A percentile compares a stretch with the other conserved stretches of the same genome.
Evolutionary conservation across 2,113 vertebrate genomes (phyloP).

Genomic region (Hydrochoerus hydrochaeris): DNA sequence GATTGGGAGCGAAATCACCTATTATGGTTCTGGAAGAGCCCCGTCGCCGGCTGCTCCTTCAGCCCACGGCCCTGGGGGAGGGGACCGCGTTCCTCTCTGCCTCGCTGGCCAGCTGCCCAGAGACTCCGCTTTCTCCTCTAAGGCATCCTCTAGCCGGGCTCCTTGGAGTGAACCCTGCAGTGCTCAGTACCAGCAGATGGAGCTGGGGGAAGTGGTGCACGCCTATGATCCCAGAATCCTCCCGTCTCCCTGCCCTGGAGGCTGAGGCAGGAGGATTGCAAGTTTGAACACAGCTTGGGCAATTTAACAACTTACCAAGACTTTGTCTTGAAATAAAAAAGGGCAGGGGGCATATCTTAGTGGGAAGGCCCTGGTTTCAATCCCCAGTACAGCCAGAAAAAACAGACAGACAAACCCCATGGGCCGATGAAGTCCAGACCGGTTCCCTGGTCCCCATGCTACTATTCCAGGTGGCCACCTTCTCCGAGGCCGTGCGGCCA

Average conservation of each 20-base stretch:
- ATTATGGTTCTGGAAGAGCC: conserved; percentile 83
- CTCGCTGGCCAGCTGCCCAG: not conserved
- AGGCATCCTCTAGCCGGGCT: too few species aligned
- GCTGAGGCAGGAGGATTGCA: not conserved
- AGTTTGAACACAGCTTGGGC: not conserved
- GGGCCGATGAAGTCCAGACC: not conserved
- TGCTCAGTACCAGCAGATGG: not conserved
- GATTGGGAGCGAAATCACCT: conserved; percentile 79
- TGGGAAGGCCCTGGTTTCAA: not conserved
- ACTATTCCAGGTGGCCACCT: not conserved
- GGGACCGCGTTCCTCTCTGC: not conserved
- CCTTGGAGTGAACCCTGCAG: accelerated
- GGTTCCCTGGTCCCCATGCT: not conserved
- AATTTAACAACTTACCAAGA: not conserved
- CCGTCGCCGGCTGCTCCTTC: conserved; percentile 17
- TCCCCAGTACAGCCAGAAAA: not conserved
- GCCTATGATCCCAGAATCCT: not conserved
- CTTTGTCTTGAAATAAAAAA: not conserved
- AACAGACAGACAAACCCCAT: not conserved
- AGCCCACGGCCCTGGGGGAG: not conserved
- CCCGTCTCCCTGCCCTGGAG: not conserved
- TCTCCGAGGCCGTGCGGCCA: not conserved
- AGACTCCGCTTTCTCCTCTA: not conserved
- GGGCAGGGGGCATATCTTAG: not conserved
- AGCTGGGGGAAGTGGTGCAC: not conserved